Percentiles rank a stretch among this genome's conserved stretches.
phyloP scores from a whole-genome alignment of 2,113 vertebrate genomes.

The Leptobrachium leishanense region DNA sequence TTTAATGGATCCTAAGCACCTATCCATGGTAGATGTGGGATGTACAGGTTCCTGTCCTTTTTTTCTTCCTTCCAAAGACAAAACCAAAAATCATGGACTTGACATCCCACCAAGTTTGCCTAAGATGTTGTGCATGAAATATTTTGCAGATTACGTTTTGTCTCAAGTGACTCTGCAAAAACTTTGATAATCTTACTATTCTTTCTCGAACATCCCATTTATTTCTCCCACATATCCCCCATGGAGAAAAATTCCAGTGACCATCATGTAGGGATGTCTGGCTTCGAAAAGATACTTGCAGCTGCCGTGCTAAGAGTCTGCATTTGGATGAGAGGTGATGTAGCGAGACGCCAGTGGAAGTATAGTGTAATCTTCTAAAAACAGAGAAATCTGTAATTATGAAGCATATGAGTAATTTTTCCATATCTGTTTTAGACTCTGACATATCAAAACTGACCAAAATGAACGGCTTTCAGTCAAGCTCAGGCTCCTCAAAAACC shows the following conservation, averaged over 20 bases:
- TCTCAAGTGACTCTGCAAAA: neutral
- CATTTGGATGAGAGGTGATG: slow-evolving; percentile 12
- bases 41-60: too few species aligned
- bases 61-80: too few species aligned
- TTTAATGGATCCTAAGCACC: too few species aligned
- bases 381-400: slow-evolving; percentile 28
- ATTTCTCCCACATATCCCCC: slow-evolving; percentile 10
- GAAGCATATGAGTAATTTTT: slow-evolving; percentile 14
- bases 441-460: slow-evolving; percentile 22
- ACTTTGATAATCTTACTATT: neutral
- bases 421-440: neutral
- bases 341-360: slow-evolving; percentile 4
- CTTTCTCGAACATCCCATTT: neutral
- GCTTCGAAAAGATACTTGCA: neutral
- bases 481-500: neutral
- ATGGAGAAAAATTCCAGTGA: slow-evolving; percentile 4
- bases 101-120: too few species aligned
- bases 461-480: slow-evolving; percentile 10
- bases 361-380: slow-evolving; percentile 1
- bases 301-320: slow-evolving; percentile 22
- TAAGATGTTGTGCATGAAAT: too few species aligned
- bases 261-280: neutral
- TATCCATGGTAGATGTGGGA: too few species aligned
- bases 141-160: neutral
- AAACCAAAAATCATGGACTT: too few species aligned